Evolutionary conservation across 2,888 invertebrate genomes (phyloP).

Genomic region (Poecilobothrus nobilitatus): DNA sequence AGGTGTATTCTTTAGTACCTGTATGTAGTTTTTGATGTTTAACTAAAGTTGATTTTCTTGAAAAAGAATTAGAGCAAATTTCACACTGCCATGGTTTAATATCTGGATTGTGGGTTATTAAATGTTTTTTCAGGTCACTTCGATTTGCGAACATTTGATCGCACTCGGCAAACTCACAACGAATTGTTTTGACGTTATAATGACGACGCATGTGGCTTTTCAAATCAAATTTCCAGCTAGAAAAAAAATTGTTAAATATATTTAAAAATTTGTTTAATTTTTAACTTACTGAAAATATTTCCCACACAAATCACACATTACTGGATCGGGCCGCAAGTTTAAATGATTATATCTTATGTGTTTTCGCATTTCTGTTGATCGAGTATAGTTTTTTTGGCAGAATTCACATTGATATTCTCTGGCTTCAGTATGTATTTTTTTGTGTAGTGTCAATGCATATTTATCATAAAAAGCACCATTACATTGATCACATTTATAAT

Average conservation of each 20-base stretch:
- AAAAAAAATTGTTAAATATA: not conserved
- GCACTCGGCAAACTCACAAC: constrained; percentile 16
- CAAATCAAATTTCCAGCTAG: constrained; percentile 12
- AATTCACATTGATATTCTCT: not conserved
- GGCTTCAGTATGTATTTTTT: not conserved
- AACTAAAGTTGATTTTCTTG: constrained; percentile 15
- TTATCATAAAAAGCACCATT: not conserved
- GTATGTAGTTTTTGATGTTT: constrained; percentile 19
- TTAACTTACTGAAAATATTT: constrained; percentile 12
- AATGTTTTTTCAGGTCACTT: constrained; percentile 11
- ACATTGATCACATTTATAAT: constrained; percentile 28
- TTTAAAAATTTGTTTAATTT: not conserved
- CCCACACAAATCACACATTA: constrained; percentile 20
- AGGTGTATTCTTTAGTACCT: constrained; percentile 26
- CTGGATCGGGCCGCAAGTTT: not conserved
- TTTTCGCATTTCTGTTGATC: not conserved
- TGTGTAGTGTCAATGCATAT: not conserved
- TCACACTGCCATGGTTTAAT: constrained; percentile 18
- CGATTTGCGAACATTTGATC: constrained; percentile 15
- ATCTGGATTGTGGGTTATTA: constrained; percentile 13
- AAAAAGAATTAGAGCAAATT: constrained; percentile 17
- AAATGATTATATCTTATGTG: constrained; percentile 8
- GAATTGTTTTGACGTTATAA: constrained; percentile 15
- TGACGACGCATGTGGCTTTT: constrained; percentile 19
- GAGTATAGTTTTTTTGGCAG: not conserved